Conservation (phyloP, 2,888 invertebrate genomes). For the Lordiphosa andalusiaca region DNA sequence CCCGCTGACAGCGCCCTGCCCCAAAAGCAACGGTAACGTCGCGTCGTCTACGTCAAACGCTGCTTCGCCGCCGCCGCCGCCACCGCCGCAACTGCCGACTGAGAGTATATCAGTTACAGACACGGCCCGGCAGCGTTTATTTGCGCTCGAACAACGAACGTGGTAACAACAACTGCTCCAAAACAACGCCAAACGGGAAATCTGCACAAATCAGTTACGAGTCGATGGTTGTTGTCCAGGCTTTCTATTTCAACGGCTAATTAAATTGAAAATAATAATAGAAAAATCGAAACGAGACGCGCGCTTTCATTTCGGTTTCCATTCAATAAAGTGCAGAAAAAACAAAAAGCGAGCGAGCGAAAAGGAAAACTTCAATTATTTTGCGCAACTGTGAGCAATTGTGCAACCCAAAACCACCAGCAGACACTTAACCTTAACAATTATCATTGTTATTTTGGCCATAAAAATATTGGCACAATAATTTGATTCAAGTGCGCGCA, state of each 20-base stretch:
- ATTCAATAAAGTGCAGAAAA: slow-evolving; percentile 9
- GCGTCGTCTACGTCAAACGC: slow-evolving; percentile 10
- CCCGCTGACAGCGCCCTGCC: neutral
- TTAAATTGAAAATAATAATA: slow-evolving; percentile 40
- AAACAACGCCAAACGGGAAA: slow-evolving; percentile 24
- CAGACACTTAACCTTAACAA: slow-evolving; percentile 71
- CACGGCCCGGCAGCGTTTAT: slow-evolving; percentile 73
- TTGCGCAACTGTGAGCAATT: slow-evolving; percentile 19
- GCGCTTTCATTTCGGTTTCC: slow-evolving; percentile 41
- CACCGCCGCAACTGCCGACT: slow-evolving; percentile 31
- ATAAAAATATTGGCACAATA: slow-evolving; percentile 65
- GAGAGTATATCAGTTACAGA: slow-evolving; percentile 76
- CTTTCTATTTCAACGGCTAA: slow-evolving; percentile 24
- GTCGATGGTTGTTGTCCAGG: slow-evolving; percentile 3
- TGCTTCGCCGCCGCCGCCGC: slow-evolving; percentile 6
- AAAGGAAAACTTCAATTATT: slow-evolving; percentile 16
- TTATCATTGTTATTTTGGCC: slow-evolving; percentile 55
- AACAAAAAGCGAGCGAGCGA: neutral
- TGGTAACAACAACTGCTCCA: slow-evolving; percentile 61
- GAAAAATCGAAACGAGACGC: slow-evolving; percentile 17
- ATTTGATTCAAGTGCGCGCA: slow-evolving; percentile 53
- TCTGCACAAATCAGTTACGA: slow-evolving; percentile 22
- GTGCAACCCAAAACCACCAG: slow-evolving; percentile 13
- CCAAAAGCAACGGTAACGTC: slow-evolving; percentile 15
- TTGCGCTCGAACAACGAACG: slow-evolving; percentile 79